Evolutionary conservation across 2,888 invertebrate species (phyloP), one percentile per base, ranked within the genome.

Genomic region (Rugalucina vietnamica): DNA sequence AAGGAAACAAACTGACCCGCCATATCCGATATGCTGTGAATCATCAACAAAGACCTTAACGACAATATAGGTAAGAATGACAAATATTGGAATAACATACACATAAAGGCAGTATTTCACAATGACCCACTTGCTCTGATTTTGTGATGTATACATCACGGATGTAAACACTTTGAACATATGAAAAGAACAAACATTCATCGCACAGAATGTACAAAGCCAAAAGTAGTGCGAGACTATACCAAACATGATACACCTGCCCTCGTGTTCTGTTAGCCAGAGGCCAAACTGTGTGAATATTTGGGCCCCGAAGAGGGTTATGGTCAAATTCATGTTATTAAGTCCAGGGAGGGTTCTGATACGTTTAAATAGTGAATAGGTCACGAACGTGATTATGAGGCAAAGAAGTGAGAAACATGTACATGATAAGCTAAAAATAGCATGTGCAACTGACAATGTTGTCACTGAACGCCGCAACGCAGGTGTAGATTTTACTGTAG

Each of bases 121-220:
- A 24, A 39, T 72, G 5, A 43, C 24, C 72, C n/a, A n/a, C 27
- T 43, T 39, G 27, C 72, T 49, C 29, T n/a, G 36, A 29, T 24
- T 8, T 18, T 10, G 21, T 12, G 39, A 8, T n/a, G 72, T n/a
- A 27, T 43, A 49, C 27, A 72, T 24, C 24, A 29, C 24, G 21
- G 74, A 60, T 34, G 76, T 50, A 69, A 90, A 90, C 1, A 90
- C 87, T 18, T 74, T 60, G 70, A 81, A 87, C 88, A 90, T 89
- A 65, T 90, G 90, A 76, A 81, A 87, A 18, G 88, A 85, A 69
- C 90, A 91, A 12, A 90, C 57, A 32, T 86, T 83, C 87, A 90
- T 87, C 36, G 89, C 82, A 71, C 80, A 78, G 65, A 90, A 89
- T 14, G 89, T 85, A 10, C 87, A 77, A 14, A 91, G 49, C 89